These are phyloP conservation scores for Blastobasis lacticolella DNA, from an alignment of 2,888 invertebrate species.

Conservation along the genomic window DNA sequence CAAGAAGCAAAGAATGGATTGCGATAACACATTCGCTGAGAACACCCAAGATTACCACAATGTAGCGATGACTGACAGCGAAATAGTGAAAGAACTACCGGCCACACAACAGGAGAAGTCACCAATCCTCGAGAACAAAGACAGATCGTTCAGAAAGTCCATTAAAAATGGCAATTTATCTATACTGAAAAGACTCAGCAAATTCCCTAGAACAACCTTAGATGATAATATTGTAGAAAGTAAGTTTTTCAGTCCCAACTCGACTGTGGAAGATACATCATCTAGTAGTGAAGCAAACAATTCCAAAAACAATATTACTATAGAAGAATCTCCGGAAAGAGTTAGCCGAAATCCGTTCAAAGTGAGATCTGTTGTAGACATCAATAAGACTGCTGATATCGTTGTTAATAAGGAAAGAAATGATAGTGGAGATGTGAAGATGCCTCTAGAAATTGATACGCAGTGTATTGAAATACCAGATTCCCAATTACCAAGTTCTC, in stretches of 20 bases:
- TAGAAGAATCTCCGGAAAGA: conserved; percentile 38
- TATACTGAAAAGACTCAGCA: conserved; percentile 60
- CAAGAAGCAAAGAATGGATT: conserved; percentile 43
- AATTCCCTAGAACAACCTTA: conserved; percentile 63
- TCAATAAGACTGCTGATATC: conserved; percentile 2
- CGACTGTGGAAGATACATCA: conserved; percentile 15
- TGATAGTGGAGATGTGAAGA: background rate
- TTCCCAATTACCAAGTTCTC: conserved; percentile 30
- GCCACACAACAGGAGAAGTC: conserved; percentile 35
- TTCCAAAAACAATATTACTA: conserved; percentile 24
- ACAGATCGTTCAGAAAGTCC: conserved; percentile 48
- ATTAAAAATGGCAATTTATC: conserved; percentile 40
- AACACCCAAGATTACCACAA: conserved; percentile 25
- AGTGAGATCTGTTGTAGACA: conserved; percentile 16
- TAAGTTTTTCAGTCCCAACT: conserved; percentile 65
- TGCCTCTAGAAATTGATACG: conserved; percentile 19
- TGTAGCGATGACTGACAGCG: conserved; percentile 25
- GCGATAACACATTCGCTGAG: conserved; percentile 18
- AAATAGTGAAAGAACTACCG: conserved; percentile 20
- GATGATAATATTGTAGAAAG: conserved; percentile 71
- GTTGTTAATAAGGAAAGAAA: conserved; percentile 6
- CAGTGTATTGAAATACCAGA: conserved; percentile 23
- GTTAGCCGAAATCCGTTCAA: conserved; percentile 30
- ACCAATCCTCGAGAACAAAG: conserved; percentile 61
- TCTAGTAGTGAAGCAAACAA: conserved; percentile 8